Evolutionary conservation across 2,113 vertebrate genomes (phyloP), one percentile per base, ranked within the genome.

Genomic region (Elachura formosa): DNA sequence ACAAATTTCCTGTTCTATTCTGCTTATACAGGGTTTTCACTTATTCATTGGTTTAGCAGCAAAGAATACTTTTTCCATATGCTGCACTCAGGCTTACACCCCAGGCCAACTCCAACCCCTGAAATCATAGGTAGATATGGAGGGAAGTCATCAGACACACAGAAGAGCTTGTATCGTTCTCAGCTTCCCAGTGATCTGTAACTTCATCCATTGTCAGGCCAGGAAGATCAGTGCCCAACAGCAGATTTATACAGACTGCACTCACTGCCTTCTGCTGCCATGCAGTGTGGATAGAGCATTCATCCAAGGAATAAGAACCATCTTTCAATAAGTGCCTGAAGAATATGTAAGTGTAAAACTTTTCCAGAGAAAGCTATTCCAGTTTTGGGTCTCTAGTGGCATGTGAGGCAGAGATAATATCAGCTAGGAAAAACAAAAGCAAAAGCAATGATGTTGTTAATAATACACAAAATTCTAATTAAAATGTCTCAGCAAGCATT

Each of bases 381-480:
- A 61, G 20, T 73, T 82, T 87, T 38, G 55, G 11, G 21, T 54
- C 56, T 40, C n/a, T 63, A 55, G 48, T 61, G 63, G 67, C 68
- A 67, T 2, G 2, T 14, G 18, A 90, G 21, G 51, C 59, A 74
- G 45, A 79, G 40, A 59, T 45, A 86, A 14, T 51, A 90, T 24
- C 52, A 61, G 43, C 63, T 58, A 33, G 36, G 25, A 61, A 82
- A 49, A 87, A 62, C 51, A 83, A 31, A 16, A 84, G 48, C 52
- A 87, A 73, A 55, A 56, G 36, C 34, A 71, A 66, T 81, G 23
- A 46, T 55, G 10, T 24, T 83, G 72, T 46, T 93, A 93, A 66
- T 55, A 59, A 73, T 74, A 82, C 66, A 63, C 8, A 94, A 94
- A 73, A 83, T 63, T 75, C n/a, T 76, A 88, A 95, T 94, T 91